Percentiles rank a stretch among this genome's conserved stretches.
Evolutionary conservation across 2,888 invertebrate species (phyloP).

Genomic region (Enoplolaimus lenunculus): DNA sequence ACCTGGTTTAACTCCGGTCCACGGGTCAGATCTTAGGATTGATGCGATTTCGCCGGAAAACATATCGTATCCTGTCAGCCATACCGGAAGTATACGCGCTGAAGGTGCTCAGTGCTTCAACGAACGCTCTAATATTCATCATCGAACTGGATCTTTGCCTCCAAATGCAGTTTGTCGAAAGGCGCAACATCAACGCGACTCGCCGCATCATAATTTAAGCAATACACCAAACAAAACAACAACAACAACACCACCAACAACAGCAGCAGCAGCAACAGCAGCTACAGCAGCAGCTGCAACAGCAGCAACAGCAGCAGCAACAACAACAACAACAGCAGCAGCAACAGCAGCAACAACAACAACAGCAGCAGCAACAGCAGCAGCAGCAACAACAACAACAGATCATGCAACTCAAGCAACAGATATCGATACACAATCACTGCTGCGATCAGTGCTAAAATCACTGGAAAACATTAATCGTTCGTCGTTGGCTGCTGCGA

Average conservation of each 20-base stretch:
- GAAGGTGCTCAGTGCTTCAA: background rate
- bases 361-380: background rate
- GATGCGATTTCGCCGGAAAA: background rate
- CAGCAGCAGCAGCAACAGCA: background rate
- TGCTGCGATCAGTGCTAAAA: conserved; percentile 60
- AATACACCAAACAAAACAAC: no score
- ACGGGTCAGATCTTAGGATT: background rate
- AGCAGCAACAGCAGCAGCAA: background rate
- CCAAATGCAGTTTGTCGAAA: background rate
- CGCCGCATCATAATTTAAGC: background rate
- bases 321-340: background rate
- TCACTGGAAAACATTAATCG: conserved; percentile 51
- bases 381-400: background rate
- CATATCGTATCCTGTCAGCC: background rate
- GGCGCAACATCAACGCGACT: background rate
- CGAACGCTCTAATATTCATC: background rate
- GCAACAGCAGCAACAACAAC: no score
- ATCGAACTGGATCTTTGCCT: background rate
- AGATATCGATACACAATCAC: background rate
- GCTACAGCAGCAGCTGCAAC: background rate
- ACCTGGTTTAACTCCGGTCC: background rate
- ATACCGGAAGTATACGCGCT: background rate
- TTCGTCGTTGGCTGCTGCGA: no score
- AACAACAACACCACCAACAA: background rate
- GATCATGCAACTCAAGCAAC: background rate